Evolutionary conservation across 1,140 invertebrate genomes (phyloP).

Genomic region (Brachionus paranguensis): DNA sequence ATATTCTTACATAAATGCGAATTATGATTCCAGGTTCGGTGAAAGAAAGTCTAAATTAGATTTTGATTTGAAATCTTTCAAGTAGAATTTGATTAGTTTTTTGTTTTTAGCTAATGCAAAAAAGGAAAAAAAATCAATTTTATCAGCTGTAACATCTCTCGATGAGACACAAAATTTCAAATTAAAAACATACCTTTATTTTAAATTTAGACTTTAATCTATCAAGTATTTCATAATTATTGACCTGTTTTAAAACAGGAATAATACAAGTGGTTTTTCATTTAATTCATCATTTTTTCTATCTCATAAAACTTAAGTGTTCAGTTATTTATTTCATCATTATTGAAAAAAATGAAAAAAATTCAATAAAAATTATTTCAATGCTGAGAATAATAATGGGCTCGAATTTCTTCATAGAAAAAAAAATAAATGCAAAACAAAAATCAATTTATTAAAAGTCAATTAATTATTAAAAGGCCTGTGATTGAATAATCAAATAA

Average conservation of each 20-base stretch:
- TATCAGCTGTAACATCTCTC: background rate
- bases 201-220: background rate
- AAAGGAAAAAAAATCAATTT: background rate
- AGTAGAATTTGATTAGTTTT: constrained; percentile 1
- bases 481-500: background rate
- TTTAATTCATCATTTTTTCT: background rate
- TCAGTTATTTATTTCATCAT: background rate
- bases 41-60: background rate
- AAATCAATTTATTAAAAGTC: background rate
- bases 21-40: background rate
- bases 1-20: background rate
- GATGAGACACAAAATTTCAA: background rate
- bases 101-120: background rate
- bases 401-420: background rate
- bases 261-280: background rate
- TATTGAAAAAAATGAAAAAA: background rate
- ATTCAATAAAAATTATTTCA: background rate
- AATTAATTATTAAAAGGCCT: background rate
- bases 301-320: background rate
- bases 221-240: background rate
- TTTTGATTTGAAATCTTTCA: background rate
- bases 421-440: background rate
- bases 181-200: background rate
- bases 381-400: background rate
- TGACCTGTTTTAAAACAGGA: background rate